These are phyloP conservation scores for Porites lutea DNA, from an alignment of 64 coral and sea anemone species.

Conservation along the genomic window DNA sequence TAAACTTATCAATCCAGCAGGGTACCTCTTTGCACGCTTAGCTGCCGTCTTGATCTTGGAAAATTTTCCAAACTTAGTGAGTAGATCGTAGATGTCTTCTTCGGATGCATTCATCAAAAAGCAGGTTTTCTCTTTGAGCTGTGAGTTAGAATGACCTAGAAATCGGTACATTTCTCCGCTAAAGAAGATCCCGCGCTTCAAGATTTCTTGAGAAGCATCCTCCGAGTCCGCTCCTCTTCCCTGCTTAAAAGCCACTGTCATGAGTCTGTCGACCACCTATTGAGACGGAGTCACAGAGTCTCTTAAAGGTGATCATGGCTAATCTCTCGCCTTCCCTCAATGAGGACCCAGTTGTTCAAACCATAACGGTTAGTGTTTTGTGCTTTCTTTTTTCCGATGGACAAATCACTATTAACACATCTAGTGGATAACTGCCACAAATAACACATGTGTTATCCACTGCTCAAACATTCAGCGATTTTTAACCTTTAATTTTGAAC, in stretches of 20 bases:
- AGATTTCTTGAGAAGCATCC: constrained; percentile 43
- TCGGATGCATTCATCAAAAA: constrained; percentile 69
- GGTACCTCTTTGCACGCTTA: constrained; percentile 77
- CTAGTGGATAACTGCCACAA: too few species aligned
- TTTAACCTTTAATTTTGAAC: too few species aligned
- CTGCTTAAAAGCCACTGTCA: constrained; percentile 75
- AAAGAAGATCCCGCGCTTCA: constrained; percentile 70
- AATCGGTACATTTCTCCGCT: constrained; percentile 76
- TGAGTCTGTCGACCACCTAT: constrained; percentile 65
- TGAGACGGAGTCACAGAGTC: too few species aligned
- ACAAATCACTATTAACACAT: too few species aligned
- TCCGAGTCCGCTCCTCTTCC: neutral
- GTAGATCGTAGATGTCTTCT: constrained; percentile 77
- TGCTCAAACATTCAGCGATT: too few species aligned
- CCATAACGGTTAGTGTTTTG: too few species aligned
- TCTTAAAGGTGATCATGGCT: too few species aligned
- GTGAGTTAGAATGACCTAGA: constrained; percentile 88
- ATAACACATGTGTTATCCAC: too few species aligned
- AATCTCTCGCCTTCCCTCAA: too few species aligned
- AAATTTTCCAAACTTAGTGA: constrained; percentile 80
- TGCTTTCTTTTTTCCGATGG: too few species aligned
- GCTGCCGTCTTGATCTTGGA: constrained; percentile 73
- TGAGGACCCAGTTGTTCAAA: too few species aligned
- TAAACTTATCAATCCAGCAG: neutral
- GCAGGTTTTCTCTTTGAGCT: constrained; percentile 87